Evolutionary conservation across 2,113 vertebrate genomes (phyloP), one percentile per base, ranked within the genome.

Genomic region (Loxodonta africana): DNA sequence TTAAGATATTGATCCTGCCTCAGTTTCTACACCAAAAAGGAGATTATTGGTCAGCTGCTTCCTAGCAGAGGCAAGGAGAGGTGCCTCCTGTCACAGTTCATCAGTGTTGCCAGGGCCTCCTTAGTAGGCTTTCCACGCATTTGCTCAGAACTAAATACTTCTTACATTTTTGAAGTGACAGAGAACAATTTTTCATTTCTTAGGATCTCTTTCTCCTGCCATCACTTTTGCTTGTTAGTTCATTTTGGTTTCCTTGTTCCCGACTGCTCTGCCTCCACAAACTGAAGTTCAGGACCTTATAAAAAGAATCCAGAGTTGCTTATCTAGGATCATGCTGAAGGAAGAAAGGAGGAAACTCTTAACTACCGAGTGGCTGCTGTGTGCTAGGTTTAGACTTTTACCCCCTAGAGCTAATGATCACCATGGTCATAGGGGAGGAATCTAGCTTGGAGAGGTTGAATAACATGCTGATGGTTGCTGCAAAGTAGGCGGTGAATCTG

Each of bases 41-140:
- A 73, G 48, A 6, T 82, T 26, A 0, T 2, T 4, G 23, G 21
- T n/a, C 23, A 33, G 41, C n/a, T 21, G 73, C 33, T 37, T 26
- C 23, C 2, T 5, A 33, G n/a, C 25, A 7, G 6, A 6, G 28
- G 14, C 0, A 11, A 28, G 25, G 9, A 1, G 6, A 2, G 37
- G 14, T 1, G 4, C 8, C 25, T n/a, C 44, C 18, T 11, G 4
- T 6, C 41, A 62, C 12, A 21, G 5, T 20, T 25, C 18, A 8
- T 41, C 14, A 21, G 41, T 3, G 4, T 46, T 3, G 4, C 60
- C 30, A 2, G 51, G 48, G 8, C 89, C 63, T n/a, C 51, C 44
- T 78, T 18, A 30, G 69, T 26, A 10, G 15, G 51, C 71, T 51
- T 11, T 37, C 2, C 0, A 4, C 1, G 23, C 26, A 2, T 25